phyloP scores from a whole-genome alignment of 2,888 invertebrate species.

The Hypomecis punctinalis region DNA sequence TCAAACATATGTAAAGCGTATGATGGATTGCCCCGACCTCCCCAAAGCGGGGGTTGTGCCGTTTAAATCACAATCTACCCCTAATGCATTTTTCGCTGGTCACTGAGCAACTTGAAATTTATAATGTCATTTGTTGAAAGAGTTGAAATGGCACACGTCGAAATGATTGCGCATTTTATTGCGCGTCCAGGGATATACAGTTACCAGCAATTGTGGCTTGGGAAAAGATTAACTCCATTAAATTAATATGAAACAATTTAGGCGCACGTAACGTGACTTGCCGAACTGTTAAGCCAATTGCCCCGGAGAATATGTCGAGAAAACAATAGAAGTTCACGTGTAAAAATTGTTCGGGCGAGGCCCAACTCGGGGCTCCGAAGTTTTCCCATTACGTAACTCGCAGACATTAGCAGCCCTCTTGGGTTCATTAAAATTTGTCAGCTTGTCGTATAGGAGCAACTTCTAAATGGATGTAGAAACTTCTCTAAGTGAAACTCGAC shows the following conservation, averaged over 20 bases:
- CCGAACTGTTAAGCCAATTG: constrained; percentile 50
- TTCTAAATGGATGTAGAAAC: constrained; percentile 83
- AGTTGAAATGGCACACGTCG: constrained; percentile 78
- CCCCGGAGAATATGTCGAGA: constrained; percentile 64
- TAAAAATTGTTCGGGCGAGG: constrained; percentile 59
- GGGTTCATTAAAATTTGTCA: constrained; percentile 85
- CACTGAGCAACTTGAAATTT: constrained; percentile 74
- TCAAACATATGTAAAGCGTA: constrained; percentile 86
- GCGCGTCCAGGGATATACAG: constrained; percentile 66
- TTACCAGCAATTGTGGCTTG: constrained; percentile 53
- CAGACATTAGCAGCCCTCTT: constrained; percentile 82
- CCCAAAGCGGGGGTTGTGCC: constrained; percentile 71
- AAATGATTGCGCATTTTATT: constrained; percentile 79
- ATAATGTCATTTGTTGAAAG: constrained; percentile 78
- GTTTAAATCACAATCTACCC: constrained; percentile 81
- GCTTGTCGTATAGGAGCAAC: constrained; percentile 80
- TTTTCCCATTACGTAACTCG: constrained; percentile 81
- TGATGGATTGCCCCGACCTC: constrained; percentile 82
- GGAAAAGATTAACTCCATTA: constrained; percentile 41
- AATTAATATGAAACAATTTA: constrained; percentile 57
- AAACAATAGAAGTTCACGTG: constrained; percentile 63
- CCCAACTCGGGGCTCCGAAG: constrained; percentile 56
- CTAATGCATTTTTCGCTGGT: constrained; percentile 78
- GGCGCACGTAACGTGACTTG: constrained; percentile 57
- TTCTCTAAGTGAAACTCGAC: constrained; percentile 83